Base-by-base conservation (phyloP, 2,888 invertebrate species). In the Megaustenia siamemsis region DNA sequence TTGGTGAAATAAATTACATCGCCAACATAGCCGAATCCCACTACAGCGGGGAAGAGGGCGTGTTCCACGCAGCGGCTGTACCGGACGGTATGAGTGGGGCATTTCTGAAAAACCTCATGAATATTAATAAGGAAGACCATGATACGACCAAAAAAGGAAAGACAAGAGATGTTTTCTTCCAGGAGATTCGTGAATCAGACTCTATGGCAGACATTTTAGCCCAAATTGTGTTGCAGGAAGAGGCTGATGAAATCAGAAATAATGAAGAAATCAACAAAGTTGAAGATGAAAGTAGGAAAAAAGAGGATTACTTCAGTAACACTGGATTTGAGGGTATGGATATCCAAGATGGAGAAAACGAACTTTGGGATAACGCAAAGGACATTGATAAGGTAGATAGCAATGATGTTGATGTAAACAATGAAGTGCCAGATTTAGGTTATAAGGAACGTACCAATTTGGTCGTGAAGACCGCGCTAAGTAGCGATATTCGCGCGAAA, bases 1-100 rank as follows among this genome's bases (percentile, higher is more conserved):
- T 53, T 0, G 38, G 63, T 12, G 77, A 77, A 28, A 40, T 77
- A 0, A 77, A 77, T 24, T 77, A 77, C 28, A 77, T 77, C 8
- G 60, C 77, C 8, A 77, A 77, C n/a, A 77, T 77, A 4, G 77
- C 77, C 0, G 77, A 77, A 28, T 40, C 77, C 63, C 40, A 77
- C 24, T 77, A 56, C 28, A 32, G 38, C 2, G 77, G 77, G 4
- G 60, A 77, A 5, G 40, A 18, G 1, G 60, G 56, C 1, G 60
- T 56, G n/a, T 24, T 77, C 6, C 60, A 77, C 15, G 56, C 60
- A 2, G 60, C 60, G 12, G 60, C 77, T 10, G 8, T 77, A n/a
- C 77, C 77, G 5, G 1, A 40, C 1, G 77, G 77, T 15, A 56
- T 60, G 60, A 43, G 77, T 15, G 77, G 60, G 5, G 77, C 15